These are phyloP conservation scores for Raja brachyura DNA, from an alignment of 2,113 vertebrate genomes.

Conservation along the genomic window DNA sequence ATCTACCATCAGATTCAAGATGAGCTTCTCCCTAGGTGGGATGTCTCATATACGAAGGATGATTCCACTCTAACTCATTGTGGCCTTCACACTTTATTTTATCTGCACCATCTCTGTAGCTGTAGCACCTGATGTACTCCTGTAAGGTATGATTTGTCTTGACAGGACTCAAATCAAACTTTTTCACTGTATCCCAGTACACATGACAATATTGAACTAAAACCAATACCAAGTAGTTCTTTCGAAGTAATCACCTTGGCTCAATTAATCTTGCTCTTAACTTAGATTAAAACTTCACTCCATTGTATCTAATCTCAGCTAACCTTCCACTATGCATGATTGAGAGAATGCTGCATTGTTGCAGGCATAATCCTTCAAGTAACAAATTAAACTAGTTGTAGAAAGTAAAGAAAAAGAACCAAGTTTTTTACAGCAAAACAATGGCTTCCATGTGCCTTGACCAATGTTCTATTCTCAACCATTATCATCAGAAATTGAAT, in stretches of 20 bases:
- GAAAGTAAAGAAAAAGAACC: not conserved
- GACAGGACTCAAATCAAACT: no score
- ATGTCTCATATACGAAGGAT: no score
- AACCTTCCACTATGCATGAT: not conserved
- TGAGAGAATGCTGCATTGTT: not conserved
- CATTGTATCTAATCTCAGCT: not conserved
- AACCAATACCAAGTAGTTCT: not conserved
- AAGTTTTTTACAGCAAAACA: not conserved
- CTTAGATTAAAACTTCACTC: not conserved
- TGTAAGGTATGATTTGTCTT: no score
- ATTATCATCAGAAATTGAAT: not conserved
- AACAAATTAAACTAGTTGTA: not conserved
- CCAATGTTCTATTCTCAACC: not conserved
- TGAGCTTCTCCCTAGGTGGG: no score
- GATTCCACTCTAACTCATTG: no score
- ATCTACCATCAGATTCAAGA: no score
- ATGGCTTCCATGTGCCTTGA: not conserved
- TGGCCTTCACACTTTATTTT: no score
- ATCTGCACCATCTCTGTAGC: no score
- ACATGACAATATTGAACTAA: no score
- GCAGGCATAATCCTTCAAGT: not conserved
- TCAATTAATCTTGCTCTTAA: not conserved
- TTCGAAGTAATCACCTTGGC: not conserved
- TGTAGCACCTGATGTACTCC: no score
- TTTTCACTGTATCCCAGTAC: no score